A percentile compares a stretch with the other conserved stretches of the same genome.
phyloP scores from a whole-genome alignment of 2,888 invertebrate genomes.

The Trachelus stipa region DNA sequence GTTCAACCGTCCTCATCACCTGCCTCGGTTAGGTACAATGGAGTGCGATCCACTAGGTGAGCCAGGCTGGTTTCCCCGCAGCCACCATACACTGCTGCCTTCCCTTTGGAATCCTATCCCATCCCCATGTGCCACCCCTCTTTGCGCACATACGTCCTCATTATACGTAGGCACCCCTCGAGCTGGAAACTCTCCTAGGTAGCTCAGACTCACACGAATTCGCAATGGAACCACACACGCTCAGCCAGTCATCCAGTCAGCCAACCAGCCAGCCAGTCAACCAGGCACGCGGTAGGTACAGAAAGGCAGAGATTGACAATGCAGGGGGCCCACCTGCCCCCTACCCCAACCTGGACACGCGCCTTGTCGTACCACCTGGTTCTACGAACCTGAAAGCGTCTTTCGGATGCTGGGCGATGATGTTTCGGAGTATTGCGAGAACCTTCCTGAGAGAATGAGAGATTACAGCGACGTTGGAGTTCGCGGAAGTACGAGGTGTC shows the following conservation, averaged over 20 bases:
- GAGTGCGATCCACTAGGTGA: slow-evolving; percentile 56
- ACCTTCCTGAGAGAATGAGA: too few relatives aligned
- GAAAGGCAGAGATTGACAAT: slow-evolving; percentile 65
- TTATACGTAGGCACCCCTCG: slow-evolving; percentile 54
- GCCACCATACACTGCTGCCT: slow-evolving; percentile 28
- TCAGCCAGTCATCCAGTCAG: slow-evolving; percentile 4
- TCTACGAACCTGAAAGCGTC: slow-evolving; percentile 29
- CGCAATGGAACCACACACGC: slow-evolving; percentile 22
- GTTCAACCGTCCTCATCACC: slow-evolving; percentile 66
- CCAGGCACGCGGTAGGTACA: slow-evolving; percentile 31
- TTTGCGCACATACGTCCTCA: slow-evolving; percentile 57
- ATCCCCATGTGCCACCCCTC: slow-evolving; percentile 42
- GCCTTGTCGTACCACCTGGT: slow-evolving; percentile 61
- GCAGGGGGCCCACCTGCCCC: slow-evolving; percentile 66
- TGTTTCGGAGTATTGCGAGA: too few relatives aligned
- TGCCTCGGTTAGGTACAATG: slow-evolving; percentile 61
- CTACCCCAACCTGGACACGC: slow-evolving; percentile 62
- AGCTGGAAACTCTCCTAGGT: not conserved
- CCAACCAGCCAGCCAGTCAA: slow-evolving; percentile 4
- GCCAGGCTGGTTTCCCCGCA: slow-evolving; percentile 48
- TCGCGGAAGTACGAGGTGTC: slow-evolving; percentile 33
- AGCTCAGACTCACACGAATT: slow-evolving; percentile 6
- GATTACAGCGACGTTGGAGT: too few relatives aligned
- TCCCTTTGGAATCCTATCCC: slow-evolving; percentile 2
- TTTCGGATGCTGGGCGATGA: not conserved